Evolutionary conservation across 1,140 invertebrate species (phyloP).

Genomic region (Calliopsis andreniformis): DNA sequence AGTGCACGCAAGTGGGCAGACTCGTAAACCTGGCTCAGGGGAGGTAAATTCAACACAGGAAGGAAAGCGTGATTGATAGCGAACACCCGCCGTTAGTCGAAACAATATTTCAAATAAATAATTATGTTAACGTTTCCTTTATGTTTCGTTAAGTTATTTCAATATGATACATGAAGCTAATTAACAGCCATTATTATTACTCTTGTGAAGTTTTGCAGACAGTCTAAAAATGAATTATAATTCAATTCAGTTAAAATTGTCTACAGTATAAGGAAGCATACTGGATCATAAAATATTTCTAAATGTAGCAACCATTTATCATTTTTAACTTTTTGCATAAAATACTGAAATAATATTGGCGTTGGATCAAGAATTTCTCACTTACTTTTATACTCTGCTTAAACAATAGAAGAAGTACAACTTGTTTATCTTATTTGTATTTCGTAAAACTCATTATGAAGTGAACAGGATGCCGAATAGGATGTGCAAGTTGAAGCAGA

Average conservation of each 20-base stretch:
- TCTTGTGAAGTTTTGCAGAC: too few relatives aligned
- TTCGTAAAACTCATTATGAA: slow-evolving; percentile 21
- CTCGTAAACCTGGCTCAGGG: slow-evolving; percentile 24
- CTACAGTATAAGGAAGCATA: too few relatives aligned
- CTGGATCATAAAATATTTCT: background rate
- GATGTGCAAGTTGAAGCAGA: background rate
- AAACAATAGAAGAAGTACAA: too few relatives aligned
- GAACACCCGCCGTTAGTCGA: background rate
- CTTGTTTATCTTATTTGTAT: too few relatives aligned
- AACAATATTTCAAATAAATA: slow-evolving; percentile 41
- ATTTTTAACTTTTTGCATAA: background rate
- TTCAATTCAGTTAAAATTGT: too few relatives aligned
- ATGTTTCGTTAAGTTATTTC: slow-evolving; percentile 17
- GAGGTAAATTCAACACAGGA: background rate
- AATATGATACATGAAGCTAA: background rate
- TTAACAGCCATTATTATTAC: too few relatives aligned
- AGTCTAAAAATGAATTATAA: too few relatives aligned
- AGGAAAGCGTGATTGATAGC: slow-evolving; percentile 28
- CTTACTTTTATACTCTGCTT: slow-evolving; percentile 10
- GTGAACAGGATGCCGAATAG: slow-evolving; percentile 10
- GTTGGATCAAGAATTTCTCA: background rate
- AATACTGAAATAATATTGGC: background rate
- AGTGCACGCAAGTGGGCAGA: slow-evolving; percentile 23
- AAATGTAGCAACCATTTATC: too few relatives aligned
- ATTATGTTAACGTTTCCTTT: slow-evolving; percentile 9